phyloP scores from a whole-genome alignment of 2,797 vertebrate species.

The Ptychobarbus kaznakovi region DNA sequence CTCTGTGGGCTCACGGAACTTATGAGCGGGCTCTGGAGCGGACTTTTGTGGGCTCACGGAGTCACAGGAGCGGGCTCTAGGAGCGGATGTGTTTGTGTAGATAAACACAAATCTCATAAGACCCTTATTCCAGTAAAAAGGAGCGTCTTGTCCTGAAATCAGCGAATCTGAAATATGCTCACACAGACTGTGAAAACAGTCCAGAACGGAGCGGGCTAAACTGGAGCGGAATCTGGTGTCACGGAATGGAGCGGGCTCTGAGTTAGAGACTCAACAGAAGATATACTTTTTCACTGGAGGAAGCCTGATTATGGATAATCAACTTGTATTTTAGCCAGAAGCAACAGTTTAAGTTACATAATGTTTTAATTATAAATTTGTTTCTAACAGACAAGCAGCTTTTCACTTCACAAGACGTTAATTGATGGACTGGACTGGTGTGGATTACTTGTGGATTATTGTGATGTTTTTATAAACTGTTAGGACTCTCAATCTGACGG shows the following conservation, averaged over 20 bases:
- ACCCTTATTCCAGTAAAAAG: background rate
- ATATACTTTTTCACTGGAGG: background rate
- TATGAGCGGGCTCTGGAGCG: too few relatives aligned
- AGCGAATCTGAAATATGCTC: background rate
- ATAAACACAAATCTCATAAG: background rate
- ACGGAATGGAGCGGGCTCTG: too few relatives aligned
- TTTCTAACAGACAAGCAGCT: background rate
- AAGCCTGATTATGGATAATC: too few relatives aligned
- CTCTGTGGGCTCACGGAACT: too few relatives aligned
- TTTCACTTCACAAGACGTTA: too few relatives aligned
- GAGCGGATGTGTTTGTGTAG: too few relatives aligned
- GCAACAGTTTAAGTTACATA: background rate
- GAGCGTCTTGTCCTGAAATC: too few relatives aligned
- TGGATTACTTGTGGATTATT: background rate
- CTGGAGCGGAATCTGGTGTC: too few relatives aligned
- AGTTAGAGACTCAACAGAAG: background rate
- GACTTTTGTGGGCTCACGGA: too few relatives aligned
- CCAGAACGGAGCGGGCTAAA: too few relatives aligned
- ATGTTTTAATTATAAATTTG: background rate
- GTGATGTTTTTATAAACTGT: background rate
- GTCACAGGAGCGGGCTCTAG: too few relatives aligned
- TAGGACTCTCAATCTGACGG: background rate
- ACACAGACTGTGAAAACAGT: background rate
- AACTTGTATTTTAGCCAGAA: background rate
- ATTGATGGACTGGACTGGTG: background rate